These are phyloP conservation scores for Thecocarcelia acutangulata DNA, from an alignment of 2,888 invertebrate genomes.

Conservation along the genomic window DNA sequence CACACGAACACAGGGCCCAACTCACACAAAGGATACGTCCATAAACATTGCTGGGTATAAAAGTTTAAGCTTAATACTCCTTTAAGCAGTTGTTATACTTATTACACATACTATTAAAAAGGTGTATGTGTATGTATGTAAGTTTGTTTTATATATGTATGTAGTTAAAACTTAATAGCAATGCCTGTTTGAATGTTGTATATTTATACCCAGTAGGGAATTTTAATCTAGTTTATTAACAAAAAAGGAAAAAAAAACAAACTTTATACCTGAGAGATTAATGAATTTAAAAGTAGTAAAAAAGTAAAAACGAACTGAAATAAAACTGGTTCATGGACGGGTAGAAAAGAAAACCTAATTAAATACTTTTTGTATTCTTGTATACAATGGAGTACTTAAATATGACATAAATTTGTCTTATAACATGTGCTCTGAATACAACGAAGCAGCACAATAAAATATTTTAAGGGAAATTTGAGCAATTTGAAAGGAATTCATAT, in stretches of 20 bases:
- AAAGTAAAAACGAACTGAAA: slow-evolving; percentile 6
- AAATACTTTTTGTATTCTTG: slow-evolving; percentile 4
- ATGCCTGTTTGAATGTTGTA: not conserved
- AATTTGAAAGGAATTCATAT: too few species aligned
- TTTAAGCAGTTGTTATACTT: slow-evolving; percentile 38
- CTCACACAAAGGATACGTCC: not conserved
- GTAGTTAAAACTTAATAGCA: not conserved
- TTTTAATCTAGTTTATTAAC: slow-evolving; percentile 37
- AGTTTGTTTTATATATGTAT: not conserved
- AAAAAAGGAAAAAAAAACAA: not conserved
- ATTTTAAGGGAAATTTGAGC: too few species aligned
- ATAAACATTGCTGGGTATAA: slow-evolving; percentile 8
- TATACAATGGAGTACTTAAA: not conserved
- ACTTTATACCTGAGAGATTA: slow-evolving; percentile 49
- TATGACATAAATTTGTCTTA: not conserved
- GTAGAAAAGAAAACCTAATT: slow-evolving; percentile 38
- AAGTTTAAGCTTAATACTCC: slow-evolving; percentile 39
- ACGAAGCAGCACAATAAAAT: too few species aligned
- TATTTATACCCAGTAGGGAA: slow-evolving; percentile 52
- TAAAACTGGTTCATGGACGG: slow-evolving; percentile 42
- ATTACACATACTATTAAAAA: not conserved
- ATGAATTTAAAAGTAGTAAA: slow-evolving; percentile 54
- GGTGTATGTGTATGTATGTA: not conserved
- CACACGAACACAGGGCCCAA: not conserved
- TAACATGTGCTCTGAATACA: not conserved